Evolutionary conservation across 2,797 vertebrate species (phyloP).

Genomic region (Chaunax sp.): DNA sequence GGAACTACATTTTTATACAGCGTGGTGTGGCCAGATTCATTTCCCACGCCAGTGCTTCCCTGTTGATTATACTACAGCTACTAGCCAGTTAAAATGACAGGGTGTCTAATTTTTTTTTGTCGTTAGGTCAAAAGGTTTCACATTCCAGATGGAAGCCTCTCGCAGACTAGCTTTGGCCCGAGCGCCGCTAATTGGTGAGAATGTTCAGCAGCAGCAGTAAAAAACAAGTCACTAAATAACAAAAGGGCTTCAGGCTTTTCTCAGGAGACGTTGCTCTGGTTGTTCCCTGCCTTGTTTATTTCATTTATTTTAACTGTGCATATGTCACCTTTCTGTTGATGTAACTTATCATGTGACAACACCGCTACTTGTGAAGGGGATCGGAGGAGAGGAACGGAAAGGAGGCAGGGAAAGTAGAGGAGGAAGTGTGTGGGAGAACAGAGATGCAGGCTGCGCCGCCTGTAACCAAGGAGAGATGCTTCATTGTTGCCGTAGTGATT

Average conservation of each 20-base stretch:
- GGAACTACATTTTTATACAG: no score
- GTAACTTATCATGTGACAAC: slow-evolving; percentile 2
- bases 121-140: no score
- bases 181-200: not conserved
- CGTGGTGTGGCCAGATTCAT: no score
- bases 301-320: not conserved
- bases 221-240: slow-evolving; percentile 41
- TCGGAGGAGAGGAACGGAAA: not conserved
- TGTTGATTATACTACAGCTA: no score
- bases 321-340: slow-evolving; percentile 1
- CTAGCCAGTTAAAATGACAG: no score
- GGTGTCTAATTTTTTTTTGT: not conserved
- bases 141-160: no score
- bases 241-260: slow-evolving; percentile 8
- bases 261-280: slow-evolving; percentile 2
- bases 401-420: slow-evolving; percentile 9
- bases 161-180: no score
- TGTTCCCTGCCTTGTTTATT: slow-evolving; percentile 18
- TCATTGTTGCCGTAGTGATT: slow-evolving; percentile 71
- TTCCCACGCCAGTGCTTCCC: no score
- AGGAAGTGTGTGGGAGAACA: slow-evolving; percentile 67
- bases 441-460: slow-evolving; percentile 55
- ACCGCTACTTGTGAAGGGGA: slow-evolving; percentile 6
- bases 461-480: slow-evolving; percentile 72
- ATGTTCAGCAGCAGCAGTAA: slow-evolving; percentile 15